Percentiles rank a stretch among this genome's conserved stretches.
Evolutionary conservation across 2,888 invertebrate genomes (phyloP).

Genomic region (Tenthredo livida): DNA sequence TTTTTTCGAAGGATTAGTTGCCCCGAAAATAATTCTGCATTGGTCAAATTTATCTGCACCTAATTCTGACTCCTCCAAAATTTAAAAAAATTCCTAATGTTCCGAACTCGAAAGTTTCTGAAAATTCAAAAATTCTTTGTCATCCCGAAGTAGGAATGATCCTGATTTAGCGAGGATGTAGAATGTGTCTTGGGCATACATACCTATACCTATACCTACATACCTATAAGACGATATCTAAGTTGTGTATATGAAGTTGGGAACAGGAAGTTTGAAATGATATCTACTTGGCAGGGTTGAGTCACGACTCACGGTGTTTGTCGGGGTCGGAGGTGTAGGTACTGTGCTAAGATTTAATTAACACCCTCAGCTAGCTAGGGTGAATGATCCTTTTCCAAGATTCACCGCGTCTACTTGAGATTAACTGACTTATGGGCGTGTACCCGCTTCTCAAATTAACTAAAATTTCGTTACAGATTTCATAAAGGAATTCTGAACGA

Average conservation of each 20-base stretch:
- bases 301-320: conserved; percentile 6
- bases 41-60: too few species aligned
- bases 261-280: conserved; percentile 50
- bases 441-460: not conserved
- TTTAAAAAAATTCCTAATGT: too few species aligned
- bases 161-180: not conserved
- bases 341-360: conserved; percentile 39
- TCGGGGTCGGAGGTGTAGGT: not conserved
- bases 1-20: not conserved
- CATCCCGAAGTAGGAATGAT: not conserved
- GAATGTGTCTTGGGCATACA: not conserved
- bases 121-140: not conserved
- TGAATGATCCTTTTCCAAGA: conserved; percentile 44
- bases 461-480: not conserved
- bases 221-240: not conserved
- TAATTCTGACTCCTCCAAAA: too few species aligned
- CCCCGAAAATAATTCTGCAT: too few species aligned
- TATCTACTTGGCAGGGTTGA: conserved; percentile 34
- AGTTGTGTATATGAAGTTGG: not conserved
- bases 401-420: conserved; percentile 12
- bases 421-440: conserved; percentile 11
- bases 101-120: not conserved
- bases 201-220: too few species aligned
- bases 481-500: not conserved
- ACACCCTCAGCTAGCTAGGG: conserved; percentile 29